Conservation (phyloP, 2,888 invertebrate genomes). For the Fragum whitleyi region DNA sequence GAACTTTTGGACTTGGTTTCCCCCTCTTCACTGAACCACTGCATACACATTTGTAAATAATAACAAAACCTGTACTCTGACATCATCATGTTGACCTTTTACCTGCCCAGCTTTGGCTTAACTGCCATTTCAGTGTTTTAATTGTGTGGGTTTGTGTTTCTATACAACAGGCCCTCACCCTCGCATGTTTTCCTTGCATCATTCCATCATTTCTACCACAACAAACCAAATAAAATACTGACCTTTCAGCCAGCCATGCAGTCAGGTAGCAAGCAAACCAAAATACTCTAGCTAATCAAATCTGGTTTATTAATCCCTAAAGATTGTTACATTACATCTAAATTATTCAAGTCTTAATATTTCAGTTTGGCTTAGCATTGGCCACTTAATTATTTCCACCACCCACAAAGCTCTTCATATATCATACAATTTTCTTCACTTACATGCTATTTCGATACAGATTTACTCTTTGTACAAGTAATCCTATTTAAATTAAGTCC, state of each 20-base stretch:
- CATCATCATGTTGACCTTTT: slow-evolving; percentile 61
- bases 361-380: neutral
- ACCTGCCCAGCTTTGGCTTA: slow-evolving; percentile 46
- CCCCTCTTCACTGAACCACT: no score
- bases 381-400: no score
- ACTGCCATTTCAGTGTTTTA: neutral
- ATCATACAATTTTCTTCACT: no score
- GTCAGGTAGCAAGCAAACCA: slow-evolving; percentile 31
- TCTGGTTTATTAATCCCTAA: neutral
- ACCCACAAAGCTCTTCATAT: no score
- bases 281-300: slow-evolving; percentile 28
- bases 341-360: neutral
- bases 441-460: no score
- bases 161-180: neutral
- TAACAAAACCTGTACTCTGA: slow-evolving; percentile 46
- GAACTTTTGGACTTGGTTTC: no score
- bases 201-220: neutral
- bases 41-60: neutral
- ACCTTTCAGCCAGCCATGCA: slow-evolving; percentile 41
- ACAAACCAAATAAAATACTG: slow-evolving; percentile 31
- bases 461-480: no score
- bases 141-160: slow-evolving; percentile 10
- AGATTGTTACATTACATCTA: neutral
- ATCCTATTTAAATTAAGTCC: no score
- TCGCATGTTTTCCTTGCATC: neutral